A percentile compares a stretch with the other conserved stretches of the same genome.
These are phyloP conservation scores for Thymallus thymallus DNA, from an alignment of 2,113 vertebrate species.

Conservation along the genomic window DNA sequence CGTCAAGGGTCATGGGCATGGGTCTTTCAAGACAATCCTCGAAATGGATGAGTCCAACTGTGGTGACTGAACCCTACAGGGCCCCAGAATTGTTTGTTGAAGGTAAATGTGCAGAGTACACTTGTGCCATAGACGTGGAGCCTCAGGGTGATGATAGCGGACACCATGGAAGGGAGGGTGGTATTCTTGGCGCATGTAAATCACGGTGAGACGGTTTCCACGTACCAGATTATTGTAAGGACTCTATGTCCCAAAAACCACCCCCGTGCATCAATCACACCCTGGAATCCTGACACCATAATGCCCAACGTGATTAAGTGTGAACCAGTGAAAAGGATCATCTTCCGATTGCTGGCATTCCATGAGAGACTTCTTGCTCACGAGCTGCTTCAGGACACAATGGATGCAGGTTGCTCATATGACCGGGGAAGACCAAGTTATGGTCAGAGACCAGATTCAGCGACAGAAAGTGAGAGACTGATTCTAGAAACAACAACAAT, in stretches of 20 bases:
- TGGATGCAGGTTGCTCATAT: not conserved
- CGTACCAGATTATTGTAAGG: not conserved
- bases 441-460: not conserved
- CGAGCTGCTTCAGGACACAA: not conserved
- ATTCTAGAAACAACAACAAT: not conserved
- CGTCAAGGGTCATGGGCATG: not conserved
- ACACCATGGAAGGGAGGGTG: not conserved
- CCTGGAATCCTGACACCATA: not conserved
- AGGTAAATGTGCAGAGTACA: not conserved
- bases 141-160: not conserved
- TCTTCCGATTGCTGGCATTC: not conserved
- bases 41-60: not conserved
- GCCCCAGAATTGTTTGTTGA: not conserved
- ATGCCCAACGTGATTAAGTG: not conserved
- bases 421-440: not conserved
- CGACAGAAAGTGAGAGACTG: too few species aligned
- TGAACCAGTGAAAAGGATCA: not conserved
- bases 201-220: not conserved
- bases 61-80: not conserved
- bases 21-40: not conserved
- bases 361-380: not conserved
- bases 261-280: not conserved
- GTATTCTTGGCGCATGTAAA: not conserved
- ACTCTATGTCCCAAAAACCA: not conserved
- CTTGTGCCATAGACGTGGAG: slow-evolving; percentile 3